These are phyloP conservation scores for Danio jaintianensis DNA, from an alignment of 2,797 vertebrate genomes.

Conservation along the genomic window DNA sequence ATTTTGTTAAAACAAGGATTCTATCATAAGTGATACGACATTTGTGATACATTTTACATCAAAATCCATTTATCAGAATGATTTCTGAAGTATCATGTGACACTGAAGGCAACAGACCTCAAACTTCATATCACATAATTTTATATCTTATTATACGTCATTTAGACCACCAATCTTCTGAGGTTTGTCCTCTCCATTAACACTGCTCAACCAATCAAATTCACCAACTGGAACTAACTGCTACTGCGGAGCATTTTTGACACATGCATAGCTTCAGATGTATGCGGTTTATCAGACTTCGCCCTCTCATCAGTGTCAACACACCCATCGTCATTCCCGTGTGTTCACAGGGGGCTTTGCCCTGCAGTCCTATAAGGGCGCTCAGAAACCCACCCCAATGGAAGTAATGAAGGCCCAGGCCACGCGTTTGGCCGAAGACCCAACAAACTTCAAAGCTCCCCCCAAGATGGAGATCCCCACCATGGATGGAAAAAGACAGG, in stretches of 20 bases:
- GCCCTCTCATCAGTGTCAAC: background rate
- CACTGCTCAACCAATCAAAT: background rate
- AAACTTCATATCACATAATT: background rate
- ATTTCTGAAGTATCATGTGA: background rate
- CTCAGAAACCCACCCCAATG: slow-evolving; percentile 92
- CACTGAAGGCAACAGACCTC: background rate
- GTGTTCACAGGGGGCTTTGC: slow-evolving; percentile 84
- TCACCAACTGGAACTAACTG: background rate
- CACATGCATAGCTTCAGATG: background rate
- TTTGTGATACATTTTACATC: too few species aligned
- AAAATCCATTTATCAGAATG: background rate
- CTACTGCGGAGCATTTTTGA: background rate
- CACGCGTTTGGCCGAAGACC: slow-evolving; percentile 78
- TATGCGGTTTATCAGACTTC: slow-evolving; percentile 5
- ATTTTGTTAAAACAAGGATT: too few species aligned
- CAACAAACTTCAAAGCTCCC: slow-evolving; percentile 76
- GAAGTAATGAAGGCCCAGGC: slow-evolving; percentile 90
- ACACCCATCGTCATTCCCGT: background rate
- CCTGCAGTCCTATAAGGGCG: slow-evolving; percentile 87
- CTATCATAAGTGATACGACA: too few species aligned
- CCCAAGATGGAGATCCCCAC: slow-evolving; percentile 90
- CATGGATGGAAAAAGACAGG: slow-evolving; percentile 79
- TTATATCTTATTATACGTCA: background rate
- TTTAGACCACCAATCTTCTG: background rate
- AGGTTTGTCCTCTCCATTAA: slow-evolving; percentile 5